Evolutionary conservation across 2,888 invertebrate genomes (phyloP).

Genomic region (Eupelmus urozonus): DNA sequence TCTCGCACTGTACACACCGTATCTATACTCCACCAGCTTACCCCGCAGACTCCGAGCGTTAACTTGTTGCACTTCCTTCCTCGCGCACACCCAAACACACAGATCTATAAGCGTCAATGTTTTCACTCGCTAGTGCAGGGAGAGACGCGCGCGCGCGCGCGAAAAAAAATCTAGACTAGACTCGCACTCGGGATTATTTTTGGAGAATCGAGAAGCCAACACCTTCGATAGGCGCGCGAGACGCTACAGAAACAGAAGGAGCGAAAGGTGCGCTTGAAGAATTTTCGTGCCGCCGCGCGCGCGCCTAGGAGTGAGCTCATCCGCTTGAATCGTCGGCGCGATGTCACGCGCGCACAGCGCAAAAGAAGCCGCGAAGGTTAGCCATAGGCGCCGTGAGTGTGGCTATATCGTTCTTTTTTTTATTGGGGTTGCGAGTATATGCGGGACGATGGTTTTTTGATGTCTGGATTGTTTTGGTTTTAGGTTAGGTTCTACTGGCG

Average conservation of each 20-base stretch:
- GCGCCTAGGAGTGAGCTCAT: slow-evolving; percentile 57
- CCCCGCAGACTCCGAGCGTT: no score
- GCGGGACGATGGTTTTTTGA: not conserved
- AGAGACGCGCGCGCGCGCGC: not conserved
- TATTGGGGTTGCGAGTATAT: not conserved
- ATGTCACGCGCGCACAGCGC: slow-evolving; percentile 54
- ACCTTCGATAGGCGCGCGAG: not conserved
- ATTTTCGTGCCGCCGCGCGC: slow-evolving; percentile 15
- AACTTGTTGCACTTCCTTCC: no score
- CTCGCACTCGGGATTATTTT: not conserved
- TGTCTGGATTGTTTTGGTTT: not conserved
- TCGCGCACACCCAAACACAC: not conserved
- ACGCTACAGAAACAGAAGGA: not conserved
- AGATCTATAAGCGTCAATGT: not conserved
- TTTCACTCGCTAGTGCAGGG: no score
- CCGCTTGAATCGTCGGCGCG: slow-evolving; percentile 57
- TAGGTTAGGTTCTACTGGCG: slow-evolving; percentile 27
- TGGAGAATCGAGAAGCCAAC: not conserved
- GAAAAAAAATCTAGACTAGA: not conserved
- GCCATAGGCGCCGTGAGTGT: not conserved
- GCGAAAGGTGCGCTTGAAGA: slow-evolving; percentile 4
- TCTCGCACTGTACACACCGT: not conserved
- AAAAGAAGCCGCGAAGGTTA: slow-evolving; percentile 13
- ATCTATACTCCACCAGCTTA: not conserved
- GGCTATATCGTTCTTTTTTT: not conserved